Evolutionary conservation across 1,140 invertebrate species (phyloP), one percentile per base, ranked within the genome.

Genomic region (Eumeta japonica): DNA sequence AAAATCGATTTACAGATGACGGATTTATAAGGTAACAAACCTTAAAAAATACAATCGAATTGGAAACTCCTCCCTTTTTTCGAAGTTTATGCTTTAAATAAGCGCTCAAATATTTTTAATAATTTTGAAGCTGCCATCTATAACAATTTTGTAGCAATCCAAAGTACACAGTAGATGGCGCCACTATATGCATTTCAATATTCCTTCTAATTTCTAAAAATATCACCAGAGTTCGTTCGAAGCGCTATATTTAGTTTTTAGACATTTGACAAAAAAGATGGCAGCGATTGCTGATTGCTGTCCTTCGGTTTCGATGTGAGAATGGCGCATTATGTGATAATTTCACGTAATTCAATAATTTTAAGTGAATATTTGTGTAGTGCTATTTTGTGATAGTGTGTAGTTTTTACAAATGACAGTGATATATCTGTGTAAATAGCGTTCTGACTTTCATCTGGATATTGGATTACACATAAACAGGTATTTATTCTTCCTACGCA

Each of bases 251-350:
- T 74, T 74, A 74, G 70, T 67, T 61, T 72, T 66, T 66, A 70
- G 66, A 71, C 63, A 71, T 71, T 71, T 74, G 66, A 70, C 66
- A 71, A 74, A 70, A 74, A 74, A 72, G 67, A 74, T 74, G 70
- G 70, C 70, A 74, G 63, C 66, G 67, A 68, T 49, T 56, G 70
- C 65, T 58, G 65, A 66, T 61, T 62, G 62, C 62, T 66, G 67
- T 65, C 52, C 58, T 59, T 64, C 60, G 63, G 57, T 54, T 67
- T 63, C 68, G 63, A 62, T 65, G 65, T 60, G 55, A 74, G 72
- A 74, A 74, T 72, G 70, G 65, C 67, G 67, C 60, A 72, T 66
- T 72, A 66, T 72, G 63, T 74, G 70, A 74, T 70, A 72, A 64
- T 68, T 67, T 68, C 66, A 71, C 66, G 60, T 57, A 57, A 66